These are phyloP conservation scores for Semicossyphus pulcher DNA, from an alignment of 2,113 vertebrate genomes.

Conservation along the genomic window DNA sequence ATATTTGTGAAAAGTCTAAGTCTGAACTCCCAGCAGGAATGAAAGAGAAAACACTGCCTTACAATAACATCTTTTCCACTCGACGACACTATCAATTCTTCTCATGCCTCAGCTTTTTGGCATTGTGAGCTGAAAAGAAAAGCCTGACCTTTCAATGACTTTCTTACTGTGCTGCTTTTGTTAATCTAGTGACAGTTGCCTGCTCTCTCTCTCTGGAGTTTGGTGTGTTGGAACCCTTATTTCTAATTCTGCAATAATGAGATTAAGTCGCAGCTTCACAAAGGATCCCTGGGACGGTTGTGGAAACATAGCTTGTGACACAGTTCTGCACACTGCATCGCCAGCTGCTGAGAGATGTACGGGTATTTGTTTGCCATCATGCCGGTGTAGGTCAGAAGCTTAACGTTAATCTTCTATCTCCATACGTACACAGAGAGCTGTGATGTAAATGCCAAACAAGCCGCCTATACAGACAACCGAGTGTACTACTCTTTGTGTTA, in stretches of 20 bases:
- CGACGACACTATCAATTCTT: not conserved
- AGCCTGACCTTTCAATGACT: slow-evolving; percentile 31
- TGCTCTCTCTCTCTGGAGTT: not conserved
- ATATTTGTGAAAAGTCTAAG: not conserved
- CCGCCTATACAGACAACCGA: not conserved
- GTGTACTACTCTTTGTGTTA: not conserved
- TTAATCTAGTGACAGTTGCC: slow-evolving; percentile 37
- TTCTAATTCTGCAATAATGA: slow-evolving; percentile 20
- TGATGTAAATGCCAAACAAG: slow-evolving; percentile 16
- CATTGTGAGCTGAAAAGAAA: slow-evolving; percentile 5
- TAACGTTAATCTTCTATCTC: slow-evolving; percentile 12
- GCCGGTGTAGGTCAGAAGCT: not conserved
- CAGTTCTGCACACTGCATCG: not conserved
- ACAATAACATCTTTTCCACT: too few relatives aligned
- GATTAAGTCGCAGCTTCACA: slow-evolving; percentile 40
- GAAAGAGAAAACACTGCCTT: not conserved
- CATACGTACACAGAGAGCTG: not conserved
- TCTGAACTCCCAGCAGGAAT: not conserved
- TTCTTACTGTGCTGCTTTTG: not conserved
- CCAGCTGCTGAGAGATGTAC: not conserved
- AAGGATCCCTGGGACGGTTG: not conserved
- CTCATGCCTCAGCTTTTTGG: not conserved
- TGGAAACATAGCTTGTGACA: slow-evolving; percentile 15
- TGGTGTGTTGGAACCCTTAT: not conserved
- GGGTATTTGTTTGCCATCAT: slow-evolving; percentile 21